Evolutionary conservation across 2,113 vertebrate species (phyloP).

Genomic region (Callocephalon fimbriatum): DNA sequence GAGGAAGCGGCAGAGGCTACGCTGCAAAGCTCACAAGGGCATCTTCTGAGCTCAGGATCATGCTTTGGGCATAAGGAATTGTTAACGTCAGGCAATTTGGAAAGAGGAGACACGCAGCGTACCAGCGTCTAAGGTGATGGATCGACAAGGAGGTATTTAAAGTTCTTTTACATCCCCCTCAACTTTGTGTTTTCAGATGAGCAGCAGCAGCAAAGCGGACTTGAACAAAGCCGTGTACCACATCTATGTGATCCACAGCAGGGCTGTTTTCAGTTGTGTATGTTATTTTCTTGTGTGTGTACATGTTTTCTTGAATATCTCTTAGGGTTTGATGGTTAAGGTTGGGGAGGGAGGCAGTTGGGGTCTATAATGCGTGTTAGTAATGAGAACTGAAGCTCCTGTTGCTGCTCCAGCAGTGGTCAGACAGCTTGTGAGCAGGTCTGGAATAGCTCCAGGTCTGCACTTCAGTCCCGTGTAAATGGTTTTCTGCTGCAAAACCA

Average conservation of each 20-base stretch:
- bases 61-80: background rate
- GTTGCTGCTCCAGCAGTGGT: background rate
- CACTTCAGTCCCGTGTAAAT: accelerated
- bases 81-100: background rate
- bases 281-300: background rate
- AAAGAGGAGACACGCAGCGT: background rate
- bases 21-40: background rate
- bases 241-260: background rate
- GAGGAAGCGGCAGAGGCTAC: background rate
- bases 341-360: background rate
- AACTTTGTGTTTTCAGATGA: background rate
- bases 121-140: too few species aligned
- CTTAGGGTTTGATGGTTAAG: background rate
- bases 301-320: background rate
- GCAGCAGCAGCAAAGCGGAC: background rate
- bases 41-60: accelerated
- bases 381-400: background rate
- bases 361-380: background rate
- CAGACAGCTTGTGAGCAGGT: background rate
- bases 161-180: background rate
- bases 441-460: background rate
- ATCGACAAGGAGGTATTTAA: background rate
- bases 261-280: background rate
- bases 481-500: background rate
- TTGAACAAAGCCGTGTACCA: background rate